Base-by-base conservation (phyloP, 2,888 invertebrate genomes). In the Mystacides longicornis region DNA sequence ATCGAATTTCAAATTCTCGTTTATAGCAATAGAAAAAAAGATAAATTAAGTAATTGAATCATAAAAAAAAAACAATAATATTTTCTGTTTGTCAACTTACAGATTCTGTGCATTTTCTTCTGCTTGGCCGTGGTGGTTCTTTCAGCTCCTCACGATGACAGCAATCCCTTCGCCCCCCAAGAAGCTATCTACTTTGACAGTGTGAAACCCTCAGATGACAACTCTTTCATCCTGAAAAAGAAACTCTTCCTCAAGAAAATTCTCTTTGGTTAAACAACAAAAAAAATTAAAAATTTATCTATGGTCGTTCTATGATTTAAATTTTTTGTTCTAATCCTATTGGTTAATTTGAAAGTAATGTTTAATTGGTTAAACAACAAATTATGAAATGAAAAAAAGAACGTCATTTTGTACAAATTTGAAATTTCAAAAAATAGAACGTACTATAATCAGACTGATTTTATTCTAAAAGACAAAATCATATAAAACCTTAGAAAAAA, bases 91-190 rank as follows among this genome's bases (percentile, higher is more conserved):
- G 46, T 33, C 3, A 48, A 46, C 42, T 49, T 42, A 2, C 52
- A 60, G 60, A 54, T 57, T n/a, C 46, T 60, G 23, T 49, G 49
- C 27, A 33, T 60, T 20, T 49, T 52, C 51, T 47, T 60, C 46
- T 56, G 52, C 55, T 20, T 60, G 49, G 54, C 55, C 19, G 58
- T 45, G 31, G 42, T 58, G 43, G 58, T 33, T 21, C 22, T 56
- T 22, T 52, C 52, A 23, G 55, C 57, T 19, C 60, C 60, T 14
- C 42, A 23, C 11, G 58, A 60, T 9, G 60, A 60, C 22, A 33
- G 58, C 43, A 49, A 51, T 46, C 49, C 43, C 51, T 14, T 21
- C 7, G 54, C 51, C n/a, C 19, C 49, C 42, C 37, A 37, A 37
- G 23, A 45, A 20, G 43, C 45, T 42, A 46, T 45, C 18, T 23